Evolutionary conservation across 1,140 invertebrate species (phyloP).

Genomic region (Gerris buenoi): DNA sequence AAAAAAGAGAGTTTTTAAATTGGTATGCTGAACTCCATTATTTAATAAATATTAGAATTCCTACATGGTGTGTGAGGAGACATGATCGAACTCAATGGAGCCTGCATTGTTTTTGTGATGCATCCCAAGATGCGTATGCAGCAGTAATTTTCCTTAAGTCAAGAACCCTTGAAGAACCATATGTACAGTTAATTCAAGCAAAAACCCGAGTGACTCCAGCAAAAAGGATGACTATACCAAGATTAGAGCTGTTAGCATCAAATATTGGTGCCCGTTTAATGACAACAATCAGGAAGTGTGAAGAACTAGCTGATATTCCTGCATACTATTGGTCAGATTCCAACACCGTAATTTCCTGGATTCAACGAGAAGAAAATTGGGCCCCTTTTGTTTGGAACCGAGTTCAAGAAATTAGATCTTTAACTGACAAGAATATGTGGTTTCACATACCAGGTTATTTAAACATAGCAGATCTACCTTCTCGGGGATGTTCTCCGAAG

Average conservation of each 20-base stretch:
- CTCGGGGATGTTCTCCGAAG: not conserved
- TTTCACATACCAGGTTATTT: not conserved
- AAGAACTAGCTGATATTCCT: slow-evolving; percentile 18
- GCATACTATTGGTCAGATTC: slow-evolving; percentile 27
- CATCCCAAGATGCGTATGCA: not conserved
- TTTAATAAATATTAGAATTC: too few relatives aligned
- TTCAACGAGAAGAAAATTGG: slow-evolving; percentile 21
- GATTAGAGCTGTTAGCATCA: slow-evolving; percentile 28
- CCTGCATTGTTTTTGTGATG: too few relatives aligned
- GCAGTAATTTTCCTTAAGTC: not conserved
- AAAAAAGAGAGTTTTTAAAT: too few relatives aligned
- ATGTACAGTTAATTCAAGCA: not conserved
- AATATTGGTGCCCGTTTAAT: slow-evolving; percentile 20
- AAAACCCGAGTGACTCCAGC: slow-evolving; percentile 19
- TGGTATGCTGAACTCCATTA: too few relatives aligned
- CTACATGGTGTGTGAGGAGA: too few relatives aligned
- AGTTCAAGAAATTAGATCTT: slow-evolving; percentile 25
- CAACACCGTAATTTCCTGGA: slow-evolving; percentile 24
- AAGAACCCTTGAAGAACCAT: not conserved
- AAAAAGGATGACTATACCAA: slow-evolving; percentile 24
- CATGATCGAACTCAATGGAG: too few relatives aligned
- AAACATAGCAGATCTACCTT: slow-evolving; percentile 3
- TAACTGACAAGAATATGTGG: not conserved
- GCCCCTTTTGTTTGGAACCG: slow-evolving; percentile 30
- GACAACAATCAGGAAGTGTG: slow-evolving; percentile 18